These are phyloP conservation scores for Pentamera pediparva DNA, from an alignment of 53 echinoderm and acorn worm genomes.

Conservation along the genomic window DNA sequence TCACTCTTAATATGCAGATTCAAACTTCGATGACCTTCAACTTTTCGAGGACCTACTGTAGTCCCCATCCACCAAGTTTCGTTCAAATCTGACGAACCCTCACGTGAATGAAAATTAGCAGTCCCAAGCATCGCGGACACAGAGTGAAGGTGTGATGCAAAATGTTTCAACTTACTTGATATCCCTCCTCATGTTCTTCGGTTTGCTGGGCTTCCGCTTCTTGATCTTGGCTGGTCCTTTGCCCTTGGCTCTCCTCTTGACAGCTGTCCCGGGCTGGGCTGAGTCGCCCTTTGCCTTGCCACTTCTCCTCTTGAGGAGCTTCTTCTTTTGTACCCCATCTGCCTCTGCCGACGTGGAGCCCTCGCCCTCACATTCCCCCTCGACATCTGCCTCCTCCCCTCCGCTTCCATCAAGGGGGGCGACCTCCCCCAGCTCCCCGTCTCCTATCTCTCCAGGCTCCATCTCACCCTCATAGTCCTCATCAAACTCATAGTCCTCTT, in stretches of 20 bases:
- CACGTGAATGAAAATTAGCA: too few relatives aligned
- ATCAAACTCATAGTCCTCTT: background rate
- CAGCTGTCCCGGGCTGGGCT: conserved; percentile 25
- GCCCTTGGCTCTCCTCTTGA: conserved; percentile 20
- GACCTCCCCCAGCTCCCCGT: background rate
- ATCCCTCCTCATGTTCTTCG: conserved; percentile 67
- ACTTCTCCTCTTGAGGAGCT: conserved; percentile 24
- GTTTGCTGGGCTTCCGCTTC: conserved; percentile 48
- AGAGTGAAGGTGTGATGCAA: too few relatives aligned
- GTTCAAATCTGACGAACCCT: too few relatives aligned
- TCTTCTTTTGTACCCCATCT: conserved; percentile 12
- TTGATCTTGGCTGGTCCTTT: conserved; percentile 26
- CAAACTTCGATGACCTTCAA: too few relatives aligned
- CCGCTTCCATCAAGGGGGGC: background rate
- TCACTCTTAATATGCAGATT: too few relatives aligned
- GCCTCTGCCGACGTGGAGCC: background rate
- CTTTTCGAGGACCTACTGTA: too few relatives aligned
- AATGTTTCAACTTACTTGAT: conserved; percentile 54
- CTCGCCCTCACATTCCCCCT: conserved; percentile 11
- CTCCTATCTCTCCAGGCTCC: background rate
- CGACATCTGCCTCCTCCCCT: conserved; percentile 19
- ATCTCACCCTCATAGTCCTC: background rate
- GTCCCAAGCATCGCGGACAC: too few relatives aligned
- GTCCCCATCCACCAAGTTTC: too few relatives aligned
- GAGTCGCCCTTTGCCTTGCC: conserved; percentile 31